phyloP scores from a whole-genome alignment of 2,797 vertebrate species.

The Anguilla marmorata region DNA sequence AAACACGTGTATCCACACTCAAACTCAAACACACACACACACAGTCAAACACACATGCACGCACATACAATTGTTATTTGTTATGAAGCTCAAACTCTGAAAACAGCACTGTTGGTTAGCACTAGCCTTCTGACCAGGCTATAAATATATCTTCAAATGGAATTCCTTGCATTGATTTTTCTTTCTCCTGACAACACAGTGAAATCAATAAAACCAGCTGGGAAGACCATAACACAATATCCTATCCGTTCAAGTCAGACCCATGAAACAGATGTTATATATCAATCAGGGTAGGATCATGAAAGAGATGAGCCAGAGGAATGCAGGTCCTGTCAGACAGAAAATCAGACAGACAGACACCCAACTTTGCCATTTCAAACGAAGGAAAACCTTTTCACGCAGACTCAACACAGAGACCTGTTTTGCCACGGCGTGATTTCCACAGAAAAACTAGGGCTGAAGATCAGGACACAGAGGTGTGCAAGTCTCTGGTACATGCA shows the following conservation, averaged over 20 bases:
- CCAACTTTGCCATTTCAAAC: neutral
- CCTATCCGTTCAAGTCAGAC: neutral
- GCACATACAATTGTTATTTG: neutral
- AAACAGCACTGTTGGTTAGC: neutral
- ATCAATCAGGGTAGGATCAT: neutral
- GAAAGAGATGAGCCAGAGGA: neutral
- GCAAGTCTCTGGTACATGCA: neutral
- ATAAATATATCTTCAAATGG: conserved; percentile 13
- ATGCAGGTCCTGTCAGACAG: neutral
- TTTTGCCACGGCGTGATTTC: neutral
- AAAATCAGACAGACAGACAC: neutral
- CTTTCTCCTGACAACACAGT: neutral
- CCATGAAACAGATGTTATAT: neutral
- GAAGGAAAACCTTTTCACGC: neutral
- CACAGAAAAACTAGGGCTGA: neutral
- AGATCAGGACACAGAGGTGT: neutral
- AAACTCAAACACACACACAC: neutral
- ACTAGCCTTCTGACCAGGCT: neutral
- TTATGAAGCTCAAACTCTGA: neutral
- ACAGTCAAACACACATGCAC: neutral
- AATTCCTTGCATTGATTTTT: conserved; percentile 35
- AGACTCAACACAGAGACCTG: neutral
- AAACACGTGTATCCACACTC: neutral
- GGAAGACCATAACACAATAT: conserved; percentile 1
- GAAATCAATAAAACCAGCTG: conserved; percentile 1